Evolutionary conservation across 2,888 invertebrate genomes (phyloP).

Genomic region (Lumbricus terrestris): DNA sequence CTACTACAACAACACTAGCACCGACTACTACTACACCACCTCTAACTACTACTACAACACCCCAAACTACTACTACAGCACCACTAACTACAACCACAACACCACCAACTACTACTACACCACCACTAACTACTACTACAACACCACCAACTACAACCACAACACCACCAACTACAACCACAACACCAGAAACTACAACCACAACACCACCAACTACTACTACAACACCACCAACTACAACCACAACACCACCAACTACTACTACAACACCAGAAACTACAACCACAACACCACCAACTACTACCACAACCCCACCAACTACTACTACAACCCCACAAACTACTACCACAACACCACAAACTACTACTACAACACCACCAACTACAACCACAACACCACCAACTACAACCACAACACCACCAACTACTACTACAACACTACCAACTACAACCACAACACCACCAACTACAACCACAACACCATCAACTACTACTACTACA

Average conservation of each 20-base stretch:
- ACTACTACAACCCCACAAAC: neutral
- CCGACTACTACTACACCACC: too few relatives aligned
- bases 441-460: neutral
- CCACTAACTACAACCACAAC: too few relatives aligned
- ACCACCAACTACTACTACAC: too few relatives aligned
- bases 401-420: neutral
- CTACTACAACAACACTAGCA: neutral
- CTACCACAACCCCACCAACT: neutral
- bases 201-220: too few relatives aligned
- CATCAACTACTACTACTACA: neutral
- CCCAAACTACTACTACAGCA: too few relatives aligned
- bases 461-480: neutral
- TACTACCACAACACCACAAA: neutral
- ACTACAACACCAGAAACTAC: neutral
- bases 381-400: neutral
- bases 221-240: too few relatives aligned
- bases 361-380: neutral
- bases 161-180: too few relatives aligned
- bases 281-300: neutral
- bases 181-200: too few relatives aligned
- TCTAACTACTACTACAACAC: too few relatives aligned
- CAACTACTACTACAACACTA: neutral
- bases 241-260: too few relatives aligned
- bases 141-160: too few relatives aligned
- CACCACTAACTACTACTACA: too few relatives aligned